A percentile compares a stretch with the other conserved stretches of the same genome.
These are phyloP conservation scores for Ennomos fuscantarius DNA, from an alignment of 2,888 invertebrate species.

Conservation along the genomic window DNA sequence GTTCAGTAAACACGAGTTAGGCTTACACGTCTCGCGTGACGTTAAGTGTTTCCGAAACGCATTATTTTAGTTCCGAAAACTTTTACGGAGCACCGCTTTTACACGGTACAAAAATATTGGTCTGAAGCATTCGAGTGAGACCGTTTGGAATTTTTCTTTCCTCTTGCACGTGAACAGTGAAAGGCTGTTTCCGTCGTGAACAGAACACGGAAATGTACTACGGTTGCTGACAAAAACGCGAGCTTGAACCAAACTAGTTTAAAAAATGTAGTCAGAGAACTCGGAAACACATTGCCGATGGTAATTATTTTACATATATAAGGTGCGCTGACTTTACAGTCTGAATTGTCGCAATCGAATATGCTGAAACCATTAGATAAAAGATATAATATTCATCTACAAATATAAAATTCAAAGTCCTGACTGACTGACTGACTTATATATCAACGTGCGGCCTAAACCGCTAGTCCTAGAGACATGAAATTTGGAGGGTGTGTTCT, in stretches of 20 bases:
- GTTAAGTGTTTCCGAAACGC: conserved; percentile 51
- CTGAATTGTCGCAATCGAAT: background rate
- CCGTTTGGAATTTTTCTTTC: conserved; percentile 55
- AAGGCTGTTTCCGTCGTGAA: conserved; percentile 70
- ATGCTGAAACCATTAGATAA: conserved; percentile 2
- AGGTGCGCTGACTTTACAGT: background rate
- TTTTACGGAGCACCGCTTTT: conserved; percentile 42
- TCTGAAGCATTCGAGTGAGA: conserved; percentile 39
- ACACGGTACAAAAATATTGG: conserved; percentile 44
- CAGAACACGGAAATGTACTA: conserved; percentile 76
- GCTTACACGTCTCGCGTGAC: conserved; percentile 47
- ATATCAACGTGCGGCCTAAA: too few species aligned
- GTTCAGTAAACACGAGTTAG: conserved; percentile 44
- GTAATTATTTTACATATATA: conserved; percentile 28
- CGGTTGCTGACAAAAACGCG: conserved; percentile 63
- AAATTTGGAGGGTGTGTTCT: too few species aligned
- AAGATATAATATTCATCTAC: conserved; percentile 30
- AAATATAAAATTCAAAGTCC: conserved; percentile 53
- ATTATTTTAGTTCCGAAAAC: conserved; percentile 50
- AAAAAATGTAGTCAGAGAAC: conserved; percentile 39
- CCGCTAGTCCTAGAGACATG: too few species aligned
- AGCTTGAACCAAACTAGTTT: conserved; percentile 64
- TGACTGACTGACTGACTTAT: too few species aligned
- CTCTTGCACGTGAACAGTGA: conserved; percentile 65
- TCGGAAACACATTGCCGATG: conserved; percentile 10